phyloP scores from a whole-genome alignment of 2,888 invertebrate genomes.

The Drosophila nr. medialis region DNA sequence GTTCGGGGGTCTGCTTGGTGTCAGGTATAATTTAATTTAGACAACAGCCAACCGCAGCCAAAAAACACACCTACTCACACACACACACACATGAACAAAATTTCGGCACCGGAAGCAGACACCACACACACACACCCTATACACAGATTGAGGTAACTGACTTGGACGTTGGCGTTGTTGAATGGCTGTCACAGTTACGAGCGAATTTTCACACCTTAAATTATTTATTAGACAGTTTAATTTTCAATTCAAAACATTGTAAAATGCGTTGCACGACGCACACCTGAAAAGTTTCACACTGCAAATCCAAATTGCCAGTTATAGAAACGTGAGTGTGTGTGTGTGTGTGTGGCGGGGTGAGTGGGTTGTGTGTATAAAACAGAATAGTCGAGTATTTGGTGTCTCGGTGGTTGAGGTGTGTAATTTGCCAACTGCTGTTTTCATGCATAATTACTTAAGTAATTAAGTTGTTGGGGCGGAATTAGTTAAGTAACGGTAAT shows the following conservation, averaged over 20 bases:
- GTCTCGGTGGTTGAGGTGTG: neutral
- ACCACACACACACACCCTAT: neutral
- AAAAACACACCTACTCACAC: conserved; percentile 11
- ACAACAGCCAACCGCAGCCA: conserved; percentile 58
- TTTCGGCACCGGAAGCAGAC: conserved; percentile 26
- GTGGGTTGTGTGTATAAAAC: neutral
- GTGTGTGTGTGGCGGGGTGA: neutral
- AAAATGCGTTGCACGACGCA: conserved; percentile 33
- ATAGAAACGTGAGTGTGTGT: conserved; percentile 2
- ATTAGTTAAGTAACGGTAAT: conserved; percentile 14
- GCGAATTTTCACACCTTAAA: conserved; percentile 44
- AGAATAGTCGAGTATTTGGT: conserved; percentile 1
- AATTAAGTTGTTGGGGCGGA: conserved; percentile 4
- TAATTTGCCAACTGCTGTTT: conserved; percentile 12
- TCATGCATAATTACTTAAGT: conserved; percentile 22
- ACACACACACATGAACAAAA: conserved; percentile 9
- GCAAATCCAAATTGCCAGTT: conserved; percentile 34
- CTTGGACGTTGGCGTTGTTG: conserved; percentile 40
- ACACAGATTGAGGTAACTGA: conserved; percentile 22
- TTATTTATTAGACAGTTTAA: conserved; percentile 65
- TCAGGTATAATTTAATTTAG: conserved; percentile 69
- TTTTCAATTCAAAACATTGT: conserved; percentile 52
- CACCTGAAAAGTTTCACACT: conserved; percentile 13
- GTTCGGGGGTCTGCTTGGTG: conserved; percentile 37
- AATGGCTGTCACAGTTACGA: conserved; percentile 34